These are phyloP conservation scores for Chymomyza caudatula DNA, from an alignment of 2,888 invertebrate species.

Conservation along the genomic window DNA sequence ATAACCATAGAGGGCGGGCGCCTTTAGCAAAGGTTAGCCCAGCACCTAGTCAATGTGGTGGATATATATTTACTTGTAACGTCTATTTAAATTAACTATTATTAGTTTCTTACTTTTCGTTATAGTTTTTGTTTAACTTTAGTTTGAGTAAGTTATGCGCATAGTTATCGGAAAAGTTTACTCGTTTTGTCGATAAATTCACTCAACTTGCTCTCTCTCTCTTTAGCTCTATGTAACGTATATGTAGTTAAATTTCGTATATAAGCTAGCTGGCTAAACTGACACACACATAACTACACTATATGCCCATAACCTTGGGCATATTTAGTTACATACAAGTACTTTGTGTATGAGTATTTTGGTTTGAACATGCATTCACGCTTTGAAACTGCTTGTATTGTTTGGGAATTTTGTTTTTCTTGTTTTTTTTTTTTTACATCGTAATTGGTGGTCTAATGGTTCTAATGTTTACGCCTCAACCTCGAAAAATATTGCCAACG, in stretches of 20 bases:
- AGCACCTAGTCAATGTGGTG: constrained; percentile 41
- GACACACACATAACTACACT: no score
- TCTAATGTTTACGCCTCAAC: constrained; percentile 48
- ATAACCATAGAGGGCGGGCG: constrained; percentile 23
- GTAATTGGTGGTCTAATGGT: constrained; percentile 11
- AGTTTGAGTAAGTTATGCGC: no score
- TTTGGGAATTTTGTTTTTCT: constrained; percentile 13
- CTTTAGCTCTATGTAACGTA: not conserved
- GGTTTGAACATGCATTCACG: not conserved
- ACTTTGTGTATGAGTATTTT: not conserved
- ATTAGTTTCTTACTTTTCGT: constrained; percentile 21
- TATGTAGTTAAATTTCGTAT: not conserved
- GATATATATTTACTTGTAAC: constrained; percentile 23
- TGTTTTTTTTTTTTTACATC: constrained; percentile 14
- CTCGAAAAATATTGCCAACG: constrained; percentile 71
- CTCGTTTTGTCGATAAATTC: no score
- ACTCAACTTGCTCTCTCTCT: not conserved
- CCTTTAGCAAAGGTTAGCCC: not conserved
- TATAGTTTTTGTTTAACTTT: constrained; percentile 20
- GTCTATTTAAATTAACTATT: not conserved
- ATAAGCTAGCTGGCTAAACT: no score
- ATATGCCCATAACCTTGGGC: no score
- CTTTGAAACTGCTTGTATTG: not conserved
- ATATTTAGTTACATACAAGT: not conserved
- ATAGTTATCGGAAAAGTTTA: not conserved